phyloP scores from a whole-genome alignment of 2,113 vertebrate genomes.

The Zeus faber region DNA sequence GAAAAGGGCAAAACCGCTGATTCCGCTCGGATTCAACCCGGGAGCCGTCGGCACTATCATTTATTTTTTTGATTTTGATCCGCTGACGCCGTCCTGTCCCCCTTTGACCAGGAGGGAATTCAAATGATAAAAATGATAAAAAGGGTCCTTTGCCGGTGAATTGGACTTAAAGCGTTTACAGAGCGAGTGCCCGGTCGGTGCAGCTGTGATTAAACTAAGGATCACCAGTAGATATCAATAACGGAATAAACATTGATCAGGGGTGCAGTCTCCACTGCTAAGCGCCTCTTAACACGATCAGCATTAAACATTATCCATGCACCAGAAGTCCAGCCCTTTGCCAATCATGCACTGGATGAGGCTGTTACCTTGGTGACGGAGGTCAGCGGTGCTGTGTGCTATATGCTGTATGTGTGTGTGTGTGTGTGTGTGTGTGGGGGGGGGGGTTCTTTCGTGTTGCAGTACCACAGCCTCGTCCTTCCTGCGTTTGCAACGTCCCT shows the following conservation, averaged over 20 bases:
- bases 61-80: no score
- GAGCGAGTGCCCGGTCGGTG: no score
- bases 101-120: no score
- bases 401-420: not conserved
- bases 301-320: slow-evolving; percentile 24
- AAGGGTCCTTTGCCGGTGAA: no score
- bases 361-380: slow-evolving; percentile 68
- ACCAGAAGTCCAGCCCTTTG: slow-evolving; percentile 19
- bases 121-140: no score
- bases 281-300: slow-evolving; percentile 49
- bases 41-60: no score
- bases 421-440: slow-evolving; percentile 3
- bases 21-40: no score
- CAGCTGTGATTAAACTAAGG: slow-evolving; percentile 41
- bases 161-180: no score
- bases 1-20: no score
- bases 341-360: slow-evolving; percentile 17
- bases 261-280: slow-evolving; percentile 23
- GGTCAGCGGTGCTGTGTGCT: slow-evolving; percentile 56
- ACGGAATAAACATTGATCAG: slow-evolving; percentile 62
- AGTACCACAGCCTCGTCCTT: no score
- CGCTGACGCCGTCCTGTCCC: no score
- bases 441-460: not conserved
- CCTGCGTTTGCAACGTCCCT: no score
- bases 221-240: slow-evolving; percentile 16